Evolutionary conservation across 2,888 invertebrate genomes (phyloP), one percentile per base, ranked within the genome.

Genomic region (Drosophila rubida): DNA sequence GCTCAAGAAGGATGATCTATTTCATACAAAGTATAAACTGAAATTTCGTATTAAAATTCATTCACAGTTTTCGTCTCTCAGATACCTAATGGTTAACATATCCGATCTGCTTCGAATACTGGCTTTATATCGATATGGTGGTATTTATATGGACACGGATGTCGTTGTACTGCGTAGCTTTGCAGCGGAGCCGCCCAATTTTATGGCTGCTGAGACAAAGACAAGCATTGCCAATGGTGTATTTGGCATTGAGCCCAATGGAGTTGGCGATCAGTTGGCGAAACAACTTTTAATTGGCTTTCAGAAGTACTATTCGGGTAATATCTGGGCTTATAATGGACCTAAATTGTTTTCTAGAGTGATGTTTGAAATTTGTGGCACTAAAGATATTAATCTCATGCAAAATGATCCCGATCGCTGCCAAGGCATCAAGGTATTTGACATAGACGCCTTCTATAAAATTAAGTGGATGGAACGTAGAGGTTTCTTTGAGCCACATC

Each of bases 131-230:
- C 95, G 95, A 87, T 96, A 93, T 90, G 95, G 96, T 11, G 96
- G 96, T 0, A 94, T 95, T 49, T 96, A 96, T 88, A 90, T 96
- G 54, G 96, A 96, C 81, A 91, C 95, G 74, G 96, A 96, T 89
- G 94, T 96, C 2, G 93, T 96, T n/a, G 94, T 96, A 2, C 93
- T 93, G 19, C 95, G 94, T 72, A 89, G 78, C 25, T 69, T 90
- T 35, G 90, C 90, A 63, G 62, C 86, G 14, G 53, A 88, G 0
- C 32, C 57, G 1, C 61, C 45, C 1, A 67, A 67, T 14, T 67
- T 57, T 58, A 49, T 50, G 4, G 95, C 95, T 2, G 94, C 94
- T 0, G 55, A 55, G 22, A 11, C 9, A 11, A 0, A 94, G 94
- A 90, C 93, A 93, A 81, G 88, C 7, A 91, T 96, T 0, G 95